These are phyloP conservation scores for Plagiodera versicolora DNA, from an alignment of 2,888 invertebrate genomes.

Conservation along the genomic window DNA sequence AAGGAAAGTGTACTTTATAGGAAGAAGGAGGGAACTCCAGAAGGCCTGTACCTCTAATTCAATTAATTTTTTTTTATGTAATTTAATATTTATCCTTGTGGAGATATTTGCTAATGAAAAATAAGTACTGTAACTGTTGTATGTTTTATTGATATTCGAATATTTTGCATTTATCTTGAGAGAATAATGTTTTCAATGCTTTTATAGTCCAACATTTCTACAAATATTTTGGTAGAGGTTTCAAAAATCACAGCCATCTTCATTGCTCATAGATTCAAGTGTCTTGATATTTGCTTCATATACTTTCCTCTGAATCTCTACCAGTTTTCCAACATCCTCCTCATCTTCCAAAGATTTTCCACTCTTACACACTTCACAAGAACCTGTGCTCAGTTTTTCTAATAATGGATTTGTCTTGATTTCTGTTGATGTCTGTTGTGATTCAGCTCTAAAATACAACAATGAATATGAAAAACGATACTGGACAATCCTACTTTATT, in stretches of 20 bases:
- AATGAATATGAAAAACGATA: too few relatives aligned
- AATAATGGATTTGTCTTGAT: conserved; percentile 17
- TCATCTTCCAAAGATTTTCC: conserved; percentile 13
- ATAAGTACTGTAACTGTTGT: not conserved
- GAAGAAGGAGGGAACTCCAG: conserved; percentile 99
- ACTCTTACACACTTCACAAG: conserved; percentile 29
- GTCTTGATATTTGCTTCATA: conserved; percentile 1
- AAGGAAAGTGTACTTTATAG: conserved; percentile 99
- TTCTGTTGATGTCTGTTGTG: conserved; percentile 16
- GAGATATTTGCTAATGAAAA: not conserved
- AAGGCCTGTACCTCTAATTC: conserved; percentile 91
- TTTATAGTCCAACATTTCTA: too few relatives aligned
- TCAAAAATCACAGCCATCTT: not conserved
- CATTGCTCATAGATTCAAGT: conserved; percentile 2
- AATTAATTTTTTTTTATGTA: conserved; percentile 1
- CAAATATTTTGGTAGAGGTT: not conserved
- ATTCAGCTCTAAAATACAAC: conserved; percentile 23
- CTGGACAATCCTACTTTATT: too few relatives aligned
- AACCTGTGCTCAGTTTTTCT: conserved; percentile 23
- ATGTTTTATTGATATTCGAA: not conserved
- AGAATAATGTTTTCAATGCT: too few relatives aligned
- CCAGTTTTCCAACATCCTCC: conserved; percentile 17
- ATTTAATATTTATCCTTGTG: not conserved
- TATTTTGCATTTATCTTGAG: too few relatives aligned
- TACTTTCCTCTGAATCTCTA: conserved; percentile 15